These are phyloP conservation scores for Pomatorhinus ruficollis DNA, from an alignment of 2,113 vertebrate genomes.

Conservation along the genomic window DNA sequence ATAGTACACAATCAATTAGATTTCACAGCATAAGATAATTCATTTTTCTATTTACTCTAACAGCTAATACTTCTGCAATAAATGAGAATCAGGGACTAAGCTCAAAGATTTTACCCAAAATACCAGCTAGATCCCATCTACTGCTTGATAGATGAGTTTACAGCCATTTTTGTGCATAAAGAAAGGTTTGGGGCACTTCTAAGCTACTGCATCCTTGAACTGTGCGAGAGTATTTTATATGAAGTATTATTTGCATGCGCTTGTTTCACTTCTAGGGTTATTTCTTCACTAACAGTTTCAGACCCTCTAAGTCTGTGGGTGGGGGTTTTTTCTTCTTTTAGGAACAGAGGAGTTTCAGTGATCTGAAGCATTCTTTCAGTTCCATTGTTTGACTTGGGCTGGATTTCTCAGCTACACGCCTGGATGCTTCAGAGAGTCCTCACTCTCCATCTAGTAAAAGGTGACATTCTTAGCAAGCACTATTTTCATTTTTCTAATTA, in stretches of 20 bases:
- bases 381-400: background rate
- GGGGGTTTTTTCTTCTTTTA: background rate
- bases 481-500: background rate
- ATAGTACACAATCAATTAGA: background rate
- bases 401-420: background rate
- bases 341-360: background rate
- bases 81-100: background rate
- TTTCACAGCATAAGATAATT: background rate
- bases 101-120: background rate
- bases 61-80: background rate
- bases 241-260: background rate
- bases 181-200: background rate
- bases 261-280: background rate
- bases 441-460: constrained; percentile 12
- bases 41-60: background rate
- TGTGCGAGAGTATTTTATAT: background rate
- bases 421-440: background rate
- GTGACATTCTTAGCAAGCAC: background rate
- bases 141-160: background rate
- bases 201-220: background rate
- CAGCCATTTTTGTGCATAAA: background rate
- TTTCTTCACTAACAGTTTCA: background rate
- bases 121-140: background rate
- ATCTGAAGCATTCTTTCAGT: constrained; percentile 3
- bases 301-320: background rate